Percentiles rank a stretch among this genome's conserved stretches.
Evolutionary conservation across 2,113 vertebrate species (phyloP).

Genomic region (Spea bombifrons): DNA sequence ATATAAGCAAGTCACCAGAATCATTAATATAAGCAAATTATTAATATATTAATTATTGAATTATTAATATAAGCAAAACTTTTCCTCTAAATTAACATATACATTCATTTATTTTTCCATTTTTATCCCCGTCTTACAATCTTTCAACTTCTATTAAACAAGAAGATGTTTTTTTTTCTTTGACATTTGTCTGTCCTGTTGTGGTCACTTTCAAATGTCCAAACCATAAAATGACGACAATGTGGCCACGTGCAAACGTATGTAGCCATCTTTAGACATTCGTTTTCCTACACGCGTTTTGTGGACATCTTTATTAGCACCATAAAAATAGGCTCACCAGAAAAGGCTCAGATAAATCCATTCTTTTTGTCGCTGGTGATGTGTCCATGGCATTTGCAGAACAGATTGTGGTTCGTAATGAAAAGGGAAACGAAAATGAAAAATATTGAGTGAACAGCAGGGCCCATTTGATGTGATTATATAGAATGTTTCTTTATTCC

Average conservation of each 20-base stretch:
- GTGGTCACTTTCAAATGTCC: not conserved
- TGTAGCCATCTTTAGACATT: conserved; percentile 1
- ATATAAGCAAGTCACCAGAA: too few relatives aligned
- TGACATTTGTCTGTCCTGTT: not conserved
- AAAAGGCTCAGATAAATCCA: conserved; percentile 42
- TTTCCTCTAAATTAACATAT: too few relatives aligned
- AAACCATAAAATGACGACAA: not conserved
- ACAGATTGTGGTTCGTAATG: conserved; percentile 68
- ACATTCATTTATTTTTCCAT: too few relatives aligned
- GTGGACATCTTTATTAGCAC: conserved; percentile 34
- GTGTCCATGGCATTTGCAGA: conserved; percentile 58
- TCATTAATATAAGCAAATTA: too few relatives aligned
- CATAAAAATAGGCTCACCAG: conserved; percentile 39
- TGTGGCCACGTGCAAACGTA: not conserved
- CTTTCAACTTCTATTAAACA: too few relatives aligned
- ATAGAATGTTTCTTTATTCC: conserved; percentile 77
- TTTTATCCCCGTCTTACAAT: too few relatives aligned
- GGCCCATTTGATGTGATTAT: conserved; percentile 73
- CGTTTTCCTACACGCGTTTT: conserved; percentile 24
- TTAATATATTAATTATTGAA: too few relatives aligned
- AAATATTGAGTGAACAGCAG: conserved; percentile 73
- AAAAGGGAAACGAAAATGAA: conserved; percentile 68
- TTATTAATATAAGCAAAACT: too few relatives aligned
- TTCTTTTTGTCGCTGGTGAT: conserved; percentile 41
- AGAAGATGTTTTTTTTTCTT: too few relatives aligned